phyloP scores from a whole-genome alignment of 1,140 invertebrate genomes.

The Hermetia illucens region DNA sequence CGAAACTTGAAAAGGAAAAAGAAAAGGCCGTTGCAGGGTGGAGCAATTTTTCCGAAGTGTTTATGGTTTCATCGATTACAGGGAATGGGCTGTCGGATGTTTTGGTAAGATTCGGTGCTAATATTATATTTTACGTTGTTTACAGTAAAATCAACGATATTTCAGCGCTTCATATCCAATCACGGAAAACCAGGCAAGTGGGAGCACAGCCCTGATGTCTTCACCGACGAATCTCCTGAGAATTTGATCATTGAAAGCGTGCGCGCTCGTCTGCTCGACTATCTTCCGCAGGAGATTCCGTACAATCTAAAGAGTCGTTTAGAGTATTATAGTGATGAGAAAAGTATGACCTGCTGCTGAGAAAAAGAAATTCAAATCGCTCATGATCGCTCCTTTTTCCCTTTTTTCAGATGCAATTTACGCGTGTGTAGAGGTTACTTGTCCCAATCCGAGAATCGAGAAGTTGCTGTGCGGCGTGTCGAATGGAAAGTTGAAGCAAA shows the following conservation, averaged over 20 bases:
- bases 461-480: conserved; percentile 46
- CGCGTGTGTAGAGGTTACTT: conserved; percentile 44
- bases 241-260: conserved; percentile 55
- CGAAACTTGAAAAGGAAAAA: conserved; percentile 10
- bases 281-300: conserved; percentile 67
- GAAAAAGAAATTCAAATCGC: not conserved
- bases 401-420: conserved; percentile 36
- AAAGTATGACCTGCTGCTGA: conserved; percentile 23
- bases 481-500: conserved; percentile 48
- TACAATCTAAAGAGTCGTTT: conserved; percentile 52
- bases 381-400: not conserved
- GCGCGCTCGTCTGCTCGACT: conserved; percentile 63
- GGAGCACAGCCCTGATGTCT: conserved; percentile 45
- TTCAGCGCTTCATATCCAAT: conserved; percentile 56
- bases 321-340: conserved; percentile 47
- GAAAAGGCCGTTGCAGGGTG: conserved; percentile 37
- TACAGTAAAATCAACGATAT: conserved; percentile 13
- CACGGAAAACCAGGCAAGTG: conserved; percentile 48
- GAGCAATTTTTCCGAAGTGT: conserved; percentile 68
- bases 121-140: conserved; percentile 1
- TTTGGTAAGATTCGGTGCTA: conserved; percentile 37
- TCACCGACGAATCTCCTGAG: conserved; percentile 56
- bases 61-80: conserved; percentile 74
- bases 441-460: conserved; percentile 42
- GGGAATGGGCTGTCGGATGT: conserved; percentile 62